phyloP scores from a whole-genome alignment of 2,797 vertebrate genomes.

The Ceyx erithaca region DNA sequence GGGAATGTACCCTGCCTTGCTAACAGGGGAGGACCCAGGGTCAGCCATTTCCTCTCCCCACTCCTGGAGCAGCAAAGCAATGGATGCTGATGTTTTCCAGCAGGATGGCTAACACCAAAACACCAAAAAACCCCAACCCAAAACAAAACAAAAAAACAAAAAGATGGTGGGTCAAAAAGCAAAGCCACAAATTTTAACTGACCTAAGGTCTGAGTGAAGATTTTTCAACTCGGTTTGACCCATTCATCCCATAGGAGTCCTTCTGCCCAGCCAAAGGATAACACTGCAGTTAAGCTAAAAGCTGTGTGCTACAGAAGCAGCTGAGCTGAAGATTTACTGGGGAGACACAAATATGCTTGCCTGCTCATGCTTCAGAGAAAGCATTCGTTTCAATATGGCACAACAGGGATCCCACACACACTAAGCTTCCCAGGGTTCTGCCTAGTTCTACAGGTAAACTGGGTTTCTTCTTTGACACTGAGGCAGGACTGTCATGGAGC shows the following conservation, averaged over 20 bases:
- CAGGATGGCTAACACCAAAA: neutral
- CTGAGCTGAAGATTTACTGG: neutral
- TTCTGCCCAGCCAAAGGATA: conserved; percentile 7
- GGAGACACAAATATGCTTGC: neutral
- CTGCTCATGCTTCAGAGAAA: neutral
- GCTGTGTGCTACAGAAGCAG: neutral
- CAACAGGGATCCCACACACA: neutral
- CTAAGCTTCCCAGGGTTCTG: neutral
- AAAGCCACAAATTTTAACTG: conserved; percentile 10
- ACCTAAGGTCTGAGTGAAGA: neutral
- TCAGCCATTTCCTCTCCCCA: neutral
- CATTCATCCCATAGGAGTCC: neutral
- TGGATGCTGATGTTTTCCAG: neutral
- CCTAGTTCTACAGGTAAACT: neutral
- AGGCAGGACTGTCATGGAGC: neutral
- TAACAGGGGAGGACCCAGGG: neutral
- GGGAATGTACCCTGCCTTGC: neutral
- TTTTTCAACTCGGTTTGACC: neutral
- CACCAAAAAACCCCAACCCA: no score
- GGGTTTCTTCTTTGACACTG: neutral
- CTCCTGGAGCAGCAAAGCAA: neutral
- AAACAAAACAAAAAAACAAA: neutral
- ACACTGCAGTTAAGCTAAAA: conserved; percentile 35
- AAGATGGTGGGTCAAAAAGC: neutral
- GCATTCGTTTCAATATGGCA: neutral